These are phyloP conservation scores for Notolepis coatsorum DNA, from an alignment of 2,797 vertebrate genomes.

Conservation along the genomic window DNA sequence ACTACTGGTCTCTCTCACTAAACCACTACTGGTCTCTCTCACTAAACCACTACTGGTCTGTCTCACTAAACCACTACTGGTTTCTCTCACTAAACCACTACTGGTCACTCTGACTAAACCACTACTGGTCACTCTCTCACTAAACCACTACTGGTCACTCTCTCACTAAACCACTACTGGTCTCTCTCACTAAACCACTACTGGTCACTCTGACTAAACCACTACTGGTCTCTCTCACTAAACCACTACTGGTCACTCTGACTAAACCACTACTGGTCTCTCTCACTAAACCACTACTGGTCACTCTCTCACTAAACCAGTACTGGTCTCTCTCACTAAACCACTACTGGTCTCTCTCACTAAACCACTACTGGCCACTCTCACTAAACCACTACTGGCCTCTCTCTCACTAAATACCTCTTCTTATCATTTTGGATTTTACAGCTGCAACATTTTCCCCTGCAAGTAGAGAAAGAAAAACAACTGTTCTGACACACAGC, in stretches of 20 bases:
- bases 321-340: not conserved
- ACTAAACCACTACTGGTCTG: too few relatives aligned
- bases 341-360: not conserved
- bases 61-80: too few relatives aligned
- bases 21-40: too few relatives aligned
- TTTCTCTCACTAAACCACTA: too few relatives aligned
- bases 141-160: too few relatives aligned
- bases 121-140: too few relatives aligned
- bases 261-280: not conserved
- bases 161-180: not conserved
- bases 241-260: not conserved
- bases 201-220: not conserved
- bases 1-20: too few relatives aligned
- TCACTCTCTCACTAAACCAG: not conserved
- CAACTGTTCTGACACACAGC: not conserved
- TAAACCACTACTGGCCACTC: not conserved
- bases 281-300: not conserved
- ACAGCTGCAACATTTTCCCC: conserved; percentile 18
- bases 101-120: too few relatives aligned
- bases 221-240: not conserved
- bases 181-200: not conserved
- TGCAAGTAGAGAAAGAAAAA: conserved; percentile 20
- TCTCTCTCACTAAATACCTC: conserved; percentile 32
- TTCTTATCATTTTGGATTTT: conserved; percentile 30
- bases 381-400: not conserved